Evolutionary conservation across 1,140 invertebrate species (phyloP).

Genomic region (Drosophila lacertosa): DNA sequence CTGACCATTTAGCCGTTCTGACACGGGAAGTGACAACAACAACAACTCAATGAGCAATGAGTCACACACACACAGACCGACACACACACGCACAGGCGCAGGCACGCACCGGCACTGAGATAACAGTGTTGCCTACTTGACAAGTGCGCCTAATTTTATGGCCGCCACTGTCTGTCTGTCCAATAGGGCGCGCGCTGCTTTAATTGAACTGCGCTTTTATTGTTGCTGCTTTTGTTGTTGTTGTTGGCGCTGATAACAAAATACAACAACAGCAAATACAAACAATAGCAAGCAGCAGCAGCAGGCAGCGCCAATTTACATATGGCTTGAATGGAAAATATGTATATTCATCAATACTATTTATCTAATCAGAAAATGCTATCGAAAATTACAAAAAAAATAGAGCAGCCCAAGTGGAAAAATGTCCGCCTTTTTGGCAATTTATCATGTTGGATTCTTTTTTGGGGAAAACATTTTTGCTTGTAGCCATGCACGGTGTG

Average conservation of each 20-base stretch:
- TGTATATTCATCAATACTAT: conserved; percentile 60
- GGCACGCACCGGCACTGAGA: conserved; percentile 39
- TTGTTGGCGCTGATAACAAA: too few species aligned
- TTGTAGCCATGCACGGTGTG: conserved; percentile 41
- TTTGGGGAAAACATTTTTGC: conserved; percentile 26
- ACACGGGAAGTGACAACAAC: conserved; percentile 43
- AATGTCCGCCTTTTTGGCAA: conserved; percentile 32
- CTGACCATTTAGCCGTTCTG: conserved; percentile 37
- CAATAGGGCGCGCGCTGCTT: conserved; percentile 54
- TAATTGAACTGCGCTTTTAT: conserved; percentile 47
- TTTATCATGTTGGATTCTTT: conserved; percentile 28
- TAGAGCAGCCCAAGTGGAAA: not conserved
- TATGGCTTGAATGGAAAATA: conserved; percentile 62
- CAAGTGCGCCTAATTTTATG: conserved; percentile 55
- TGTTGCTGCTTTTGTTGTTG: conserved; percentile 43
- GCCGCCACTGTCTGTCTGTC: conserved; percentile 60
- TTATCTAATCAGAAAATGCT: conserved; percentile 61
- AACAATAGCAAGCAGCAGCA: conserved; percentile 27
- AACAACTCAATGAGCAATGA: conserved; percentile 36
- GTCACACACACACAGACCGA: conserved; percentile 37
- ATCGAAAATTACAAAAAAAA: conserved; percentile 38
- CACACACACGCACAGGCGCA: conserved; percentile 16
- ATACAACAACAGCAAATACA: conserved; percentile 42
- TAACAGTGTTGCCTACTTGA: conserved; percentile 21
- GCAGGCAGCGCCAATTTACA: conserved; percentile 62